These are phyloP conservation scores for Hofmannophila pseudospretella DNA, from an alignment of 2,888 invertebrate species.

Conservation along the genomic window DNA sequence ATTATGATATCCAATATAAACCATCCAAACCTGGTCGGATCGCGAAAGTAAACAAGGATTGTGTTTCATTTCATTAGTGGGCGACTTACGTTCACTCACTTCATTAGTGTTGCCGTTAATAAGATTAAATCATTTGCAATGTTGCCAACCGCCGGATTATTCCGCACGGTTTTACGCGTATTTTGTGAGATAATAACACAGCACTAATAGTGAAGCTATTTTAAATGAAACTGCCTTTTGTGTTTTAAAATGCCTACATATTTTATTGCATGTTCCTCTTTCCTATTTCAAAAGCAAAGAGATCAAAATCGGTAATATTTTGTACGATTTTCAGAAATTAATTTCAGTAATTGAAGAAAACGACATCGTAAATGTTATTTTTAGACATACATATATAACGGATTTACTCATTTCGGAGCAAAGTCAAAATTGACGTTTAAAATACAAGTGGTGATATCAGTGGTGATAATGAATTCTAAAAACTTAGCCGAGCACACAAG, in stretches of 20 bases:
- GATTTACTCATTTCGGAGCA: no score
- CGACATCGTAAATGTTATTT: no score
- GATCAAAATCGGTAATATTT: no score
- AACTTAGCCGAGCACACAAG: constrained; percentile 11
- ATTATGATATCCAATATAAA: constrained; percentile 37
- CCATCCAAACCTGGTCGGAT: constrained; percentile 27
- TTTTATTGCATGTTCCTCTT: no score
- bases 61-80: constrained; percentile 46
- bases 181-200: constrained; percentile 2
- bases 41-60: constrained; percentile 38
- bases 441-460: background rate
- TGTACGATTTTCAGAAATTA: no score
- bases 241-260: background rate
- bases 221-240: background rate
- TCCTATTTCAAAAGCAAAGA: no score
- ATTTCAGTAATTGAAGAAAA: no score
- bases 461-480: constrained; percentile 9
- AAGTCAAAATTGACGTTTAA: background rate
- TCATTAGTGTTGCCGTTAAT: constrained; percentile 40
- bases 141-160: constrained; percentile 2
- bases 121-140: constrained; percentile 36
- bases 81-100: constrained; percentile 32
- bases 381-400: no score
- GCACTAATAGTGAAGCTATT: constrained; percentile 1
- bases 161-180: background rate